Base-by-base conservation (phyloP, 2,113 vertebrate species). In the Fukomys damarensis region DNA sequence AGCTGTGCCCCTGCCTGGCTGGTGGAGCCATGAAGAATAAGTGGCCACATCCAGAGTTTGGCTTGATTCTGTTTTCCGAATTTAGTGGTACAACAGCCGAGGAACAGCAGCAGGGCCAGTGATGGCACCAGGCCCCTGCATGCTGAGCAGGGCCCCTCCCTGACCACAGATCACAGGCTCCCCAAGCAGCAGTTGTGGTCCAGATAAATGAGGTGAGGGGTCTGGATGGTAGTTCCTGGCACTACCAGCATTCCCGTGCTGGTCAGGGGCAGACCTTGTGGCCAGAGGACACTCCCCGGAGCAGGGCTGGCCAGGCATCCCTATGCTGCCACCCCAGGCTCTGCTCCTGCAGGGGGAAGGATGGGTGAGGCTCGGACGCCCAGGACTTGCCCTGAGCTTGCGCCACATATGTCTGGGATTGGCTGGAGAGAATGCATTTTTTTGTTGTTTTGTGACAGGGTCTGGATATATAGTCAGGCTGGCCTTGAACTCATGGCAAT, bases 91-190 rank as follows among this genome's bases (percentile, higher is more conserved):
- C 5, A 5, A 28, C 58, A 35, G 2, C 11, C 52, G 14, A 3
- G 8, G 4, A 12, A 14, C 28, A 1, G 12, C 38, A 4, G 7
- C 61, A 4, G 8, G 4, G n/a, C 28, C 22, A 12, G 6, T 7
- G 66, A 7, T 22, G 20, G n/a, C 5, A 38, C 66, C 66, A 1
- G 5, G 0, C 61, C 6, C 2, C 30, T 22, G 28, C 70, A 17
- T n/a, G 79, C 22, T 22, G 52, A 20, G 7, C 14, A 61, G 52
- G 1, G 17, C 3, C 6, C 72, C 38, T 7, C 46, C 38, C 38
- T 0, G 7, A 24, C 46, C 43, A 24, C 6, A 22, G n/a, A 4
- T n/a, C 59, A 61, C 8, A 68, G 58, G 22, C 3, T 22, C 66
- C 13, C 24, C 8, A 1, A 1, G 35, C 3, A 56, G 63, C 81